These are phyloP conservation scores for Chelon auratus DNA, from an alignment of 2,797 vertebrate genomes.

Conservation along the genomic window DNA sequence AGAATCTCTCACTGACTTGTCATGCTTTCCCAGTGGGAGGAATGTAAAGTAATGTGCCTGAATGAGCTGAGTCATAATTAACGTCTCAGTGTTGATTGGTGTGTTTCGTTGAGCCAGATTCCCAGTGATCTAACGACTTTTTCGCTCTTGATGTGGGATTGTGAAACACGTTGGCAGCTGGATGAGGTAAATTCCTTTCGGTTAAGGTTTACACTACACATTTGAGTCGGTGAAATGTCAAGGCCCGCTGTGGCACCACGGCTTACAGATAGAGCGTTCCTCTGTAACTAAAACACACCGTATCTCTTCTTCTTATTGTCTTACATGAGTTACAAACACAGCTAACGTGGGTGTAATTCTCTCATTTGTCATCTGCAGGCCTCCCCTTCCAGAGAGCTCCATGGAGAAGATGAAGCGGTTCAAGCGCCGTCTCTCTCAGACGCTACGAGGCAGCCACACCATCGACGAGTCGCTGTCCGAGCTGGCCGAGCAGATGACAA, in stretches of 20 bases:
- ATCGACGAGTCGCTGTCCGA: constrained; percentile 97
- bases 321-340: not conserved
- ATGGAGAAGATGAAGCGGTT: constrained; percentile 96
- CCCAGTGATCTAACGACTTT: constrained; percentile 34
- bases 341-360: not conserved
- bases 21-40: constrained; percentile 64
- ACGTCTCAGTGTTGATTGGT: constrained; percentile 39
- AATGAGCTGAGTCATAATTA: constrained; percentile 75
- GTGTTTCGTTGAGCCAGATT: constrained; percentile 33
- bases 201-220: constrained; percentile 27
- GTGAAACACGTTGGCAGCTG: constrained; percentile 49
- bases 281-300: constrained; percentile 7
- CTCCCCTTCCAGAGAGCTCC: constrained; percentile 85
- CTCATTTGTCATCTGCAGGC: constrained; percentile 77
- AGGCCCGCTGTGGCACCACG: constrained; percentile 19
- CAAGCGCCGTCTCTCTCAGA: constrained; percentile 93
- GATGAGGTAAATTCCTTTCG: constrained; percentile 28
- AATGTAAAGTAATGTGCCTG: constrained; percentile 53
- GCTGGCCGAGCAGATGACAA: constrained; percentile 96
- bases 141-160: constrained; percentile 44
- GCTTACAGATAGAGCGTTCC: constrained; percentile 19
- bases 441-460: constrained; percentile 94
- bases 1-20: constrained; percentile 69
- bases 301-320: constrained; percentile 6
- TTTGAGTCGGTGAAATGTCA: constrained; percentile 33